These are phyloP conservation scores for Pteronura brasiliensis DNA, from an alignment of 2,113 vertebrate species.

Conservation along the genomic window DNA sequence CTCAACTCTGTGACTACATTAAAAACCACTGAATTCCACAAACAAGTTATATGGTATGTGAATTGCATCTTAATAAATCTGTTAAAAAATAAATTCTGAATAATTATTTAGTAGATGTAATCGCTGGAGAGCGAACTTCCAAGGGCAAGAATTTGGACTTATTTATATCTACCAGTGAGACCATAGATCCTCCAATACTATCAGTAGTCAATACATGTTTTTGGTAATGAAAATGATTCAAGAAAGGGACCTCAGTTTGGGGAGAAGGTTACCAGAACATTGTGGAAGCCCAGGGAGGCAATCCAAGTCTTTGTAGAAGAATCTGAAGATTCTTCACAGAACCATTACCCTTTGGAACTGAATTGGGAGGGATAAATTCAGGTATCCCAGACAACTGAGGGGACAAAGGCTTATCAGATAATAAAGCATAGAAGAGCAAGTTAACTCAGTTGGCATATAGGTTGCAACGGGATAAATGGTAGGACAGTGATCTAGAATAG, in stretches of 20 bases:
- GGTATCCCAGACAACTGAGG: rapidly evolving
- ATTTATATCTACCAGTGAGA: neutral
- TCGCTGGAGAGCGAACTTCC: neutral
- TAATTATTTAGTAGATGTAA: neutral
- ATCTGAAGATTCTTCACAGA: neutral
- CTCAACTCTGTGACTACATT: neutral
- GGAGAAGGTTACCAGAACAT: neutral
- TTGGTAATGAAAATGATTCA: neutral
- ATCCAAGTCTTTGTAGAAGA: neutral
- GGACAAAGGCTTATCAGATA: neutral
- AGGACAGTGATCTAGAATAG: neutral
- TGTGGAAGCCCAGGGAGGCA: neutral
- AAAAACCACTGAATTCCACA: neutral
- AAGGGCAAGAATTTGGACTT: neutral
- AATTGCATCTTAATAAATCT: neutral
- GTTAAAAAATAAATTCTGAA: neutral
- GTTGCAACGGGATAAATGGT: neutral
- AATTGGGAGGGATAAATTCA: neutral
- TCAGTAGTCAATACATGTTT: neutral
- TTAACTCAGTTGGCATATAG: neutral
- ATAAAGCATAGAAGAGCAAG: neutral
- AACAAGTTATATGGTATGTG: neutral
- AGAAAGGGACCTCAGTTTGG: neutral
- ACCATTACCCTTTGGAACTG: neutral
- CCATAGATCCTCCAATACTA: neutral